Base-by-base conservation (phyloP, 2,888 invertebrate species). In the Oligia latruncula region DNA sequence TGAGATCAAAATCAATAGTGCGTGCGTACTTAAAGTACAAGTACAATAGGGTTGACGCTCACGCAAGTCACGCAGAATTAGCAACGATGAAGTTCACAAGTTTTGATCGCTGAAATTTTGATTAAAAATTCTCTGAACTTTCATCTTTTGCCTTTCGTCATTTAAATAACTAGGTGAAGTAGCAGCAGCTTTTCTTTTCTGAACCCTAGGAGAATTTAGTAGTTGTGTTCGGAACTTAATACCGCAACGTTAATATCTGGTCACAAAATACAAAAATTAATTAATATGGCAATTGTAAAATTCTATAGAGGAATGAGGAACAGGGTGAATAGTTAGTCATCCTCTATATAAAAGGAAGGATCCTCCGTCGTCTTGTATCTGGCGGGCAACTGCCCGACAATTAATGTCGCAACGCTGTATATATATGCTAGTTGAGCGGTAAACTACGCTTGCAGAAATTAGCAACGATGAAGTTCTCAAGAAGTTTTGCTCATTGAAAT, bases 1-100 rank as follows among this genome's bases (percentile, higher is more conserved):
- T 35, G 62, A 23, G 77, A 43, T 52, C 23, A 29, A 77, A 77
- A 77, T 77, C 43, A 65, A 77, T 65, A 77, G 17, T 65, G 29
- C 52, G 23, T 55, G 29, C 52, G 23, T 55, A 29, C 52, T 23
- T 60, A 52, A 5, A 58, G 40, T 52, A 23, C 29, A 64, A 40
- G 29, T 62, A 6, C 29, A 43, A 4, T 35, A 43, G 40, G 77
- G 64, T 64, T 43, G 40, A 23, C 15, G 4, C 23, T n/a, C 5
- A 29, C 29, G 11, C 65, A 40, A 65, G 23, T 40, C 23, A 65
- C 40, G 65, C 4, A 11, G 5, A 11, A 23, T 65, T 40, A 23
- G 23, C 40, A 40, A 23, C 11, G 23, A 65, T 40, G 40, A 23
- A 65, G 60, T n/a, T n/a, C 5, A 13, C 13, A 60, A n/a, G 20